These are phyloP conservation scores for Asarcornis scutulata DNA, from an alignment of 2,113 vertebrate species.

Conservation along the genomic window DNA sequence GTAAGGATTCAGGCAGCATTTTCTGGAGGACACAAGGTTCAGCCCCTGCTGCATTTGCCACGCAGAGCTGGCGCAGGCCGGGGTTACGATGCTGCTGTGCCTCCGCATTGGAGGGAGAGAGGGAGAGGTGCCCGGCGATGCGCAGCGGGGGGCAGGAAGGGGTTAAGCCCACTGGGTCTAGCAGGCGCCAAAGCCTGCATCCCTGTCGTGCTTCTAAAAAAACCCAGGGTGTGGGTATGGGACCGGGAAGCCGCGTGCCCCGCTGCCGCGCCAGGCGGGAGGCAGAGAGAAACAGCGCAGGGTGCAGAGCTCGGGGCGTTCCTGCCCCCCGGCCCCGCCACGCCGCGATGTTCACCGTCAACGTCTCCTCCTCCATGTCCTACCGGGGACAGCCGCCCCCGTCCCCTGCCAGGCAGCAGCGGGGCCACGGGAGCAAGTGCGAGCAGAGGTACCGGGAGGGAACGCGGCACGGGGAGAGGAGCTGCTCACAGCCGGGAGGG, in stretches of 20 bases:
- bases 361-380: conserved; percentile 81
- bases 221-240: background rate
- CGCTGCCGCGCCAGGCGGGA: background rate
- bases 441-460: background rate
- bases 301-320: background rate
- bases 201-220: background rate
- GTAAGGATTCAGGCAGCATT: background rate
- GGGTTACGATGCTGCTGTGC: background rate
- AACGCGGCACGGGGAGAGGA: background rate
- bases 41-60: background rate
- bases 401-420: conserved; percentile 54
- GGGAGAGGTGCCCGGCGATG: background rate
- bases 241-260: rapidly evolving
- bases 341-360: conserved; percentile 80
- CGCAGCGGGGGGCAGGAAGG: background rate
- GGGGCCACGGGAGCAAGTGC: conserved; percentile 63
- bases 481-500: background rate
- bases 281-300: background rate
- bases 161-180: background rate
- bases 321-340: background rate
- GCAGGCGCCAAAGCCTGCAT: background rate
- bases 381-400: conserved; percentile 66
- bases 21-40: background rate
- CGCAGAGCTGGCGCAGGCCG: background rate
- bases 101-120: background rate